phyloP scores from a whole-genome alignment of 35 echinoderm and acorn worm species.

The Patiria miniata region DNA sequence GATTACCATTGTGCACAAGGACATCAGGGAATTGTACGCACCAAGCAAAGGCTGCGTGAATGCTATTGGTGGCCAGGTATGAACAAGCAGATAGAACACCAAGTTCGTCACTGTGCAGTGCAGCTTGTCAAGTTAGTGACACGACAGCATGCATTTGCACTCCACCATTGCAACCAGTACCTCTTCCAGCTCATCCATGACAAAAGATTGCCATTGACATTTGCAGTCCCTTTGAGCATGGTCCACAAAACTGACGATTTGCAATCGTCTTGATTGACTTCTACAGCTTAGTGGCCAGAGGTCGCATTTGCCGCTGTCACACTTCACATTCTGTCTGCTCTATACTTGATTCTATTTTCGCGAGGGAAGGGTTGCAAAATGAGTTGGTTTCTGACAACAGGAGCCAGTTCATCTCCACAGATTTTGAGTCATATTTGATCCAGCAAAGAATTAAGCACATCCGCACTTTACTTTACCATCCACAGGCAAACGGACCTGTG shows the following conservation, averaged over 20 bases:
- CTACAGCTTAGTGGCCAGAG: neutral
- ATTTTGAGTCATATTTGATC: slow-evolving; percentile 17
- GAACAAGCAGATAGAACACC: neutral
- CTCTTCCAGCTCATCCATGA: no score
- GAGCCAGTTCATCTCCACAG: no score
- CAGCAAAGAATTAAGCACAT: neutral
- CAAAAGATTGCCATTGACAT: no score
- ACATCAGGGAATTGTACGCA: neutral
- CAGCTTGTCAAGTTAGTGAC: slow-evolving; percentile 2
- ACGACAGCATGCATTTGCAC: no score
- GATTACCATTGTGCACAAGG: no score
- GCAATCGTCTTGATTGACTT: slow-evolving; percentile 61
- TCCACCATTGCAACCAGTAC: no score
- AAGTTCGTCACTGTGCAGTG: slow-evolving; percentile 5
- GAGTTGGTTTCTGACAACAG: slow-evolving; percentile 64
- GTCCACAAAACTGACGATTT: no score
- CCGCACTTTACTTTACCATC: slow-evolving; percentile 11
- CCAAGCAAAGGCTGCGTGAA: neutral
- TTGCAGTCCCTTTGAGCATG: no score
- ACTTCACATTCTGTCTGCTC: slow-evolving; percentile 40
- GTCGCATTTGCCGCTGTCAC: slow-evolving; percentile 16
- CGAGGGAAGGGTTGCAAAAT: slow-evolving; percentile 41
- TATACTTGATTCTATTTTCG: no score
- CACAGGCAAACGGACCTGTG: slow-evolving; percentile 21
- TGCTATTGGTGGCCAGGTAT: no score